phyloP scores from a whole-genome alignment of 1,140 invertebrate species.

The Pseudomyrmex flavicornis region DNA sequence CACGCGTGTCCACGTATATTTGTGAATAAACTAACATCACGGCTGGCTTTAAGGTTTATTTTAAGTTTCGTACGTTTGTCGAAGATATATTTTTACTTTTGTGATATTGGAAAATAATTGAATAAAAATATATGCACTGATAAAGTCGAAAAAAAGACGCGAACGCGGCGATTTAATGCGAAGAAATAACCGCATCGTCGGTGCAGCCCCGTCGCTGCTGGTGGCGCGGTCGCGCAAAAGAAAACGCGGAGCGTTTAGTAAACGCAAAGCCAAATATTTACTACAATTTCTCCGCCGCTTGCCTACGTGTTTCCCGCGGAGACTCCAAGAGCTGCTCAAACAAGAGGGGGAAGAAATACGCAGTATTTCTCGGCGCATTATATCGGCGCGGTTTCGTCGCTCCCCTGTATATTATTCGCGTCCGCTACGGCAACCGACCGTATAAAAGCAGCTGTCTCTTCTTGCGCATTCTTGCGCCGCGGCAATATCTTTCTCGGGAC shows the following conservation, averaged over 20 bases:
- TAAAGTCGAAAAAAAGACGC: not conserved
- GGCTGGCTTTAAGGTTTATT: too few species aligned
- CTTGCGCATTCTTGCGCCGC: slow-evolving; percentile 39
- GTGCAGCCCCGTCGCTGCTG: not conserved
- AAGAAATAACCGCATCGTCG: slow-evolving; percentile 6
- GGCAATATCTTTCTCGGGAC: slow-evolving; percentile 51
- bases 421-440: slow-evolving; percentile 31
- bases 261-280: slow-evolving; percentile 56
- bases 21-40: too few species aligned
- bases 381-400: slow-evolving; percentile 48
- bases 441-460: slow-evolving; percentile 57
- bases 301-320: slow-evolving; percentile 34
- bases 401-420: slow-evolving; percentile 49
- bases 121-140: not conserved
- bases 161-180: not conserved
- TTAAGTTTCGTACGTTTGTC: too few species aligned
- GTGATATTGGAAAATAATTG: not conserved
- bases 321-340: slow-evolving; percentile 22
- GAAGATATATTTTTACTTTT: too few species aligned
- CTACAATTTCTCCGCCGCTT: slow-evolving; percentile 37
- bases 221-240: not conserved
- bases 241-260: slow-evolving; percentile 32
- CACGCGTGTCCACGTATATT: too few species aligned
- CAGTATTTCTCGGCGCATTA: slow-evolving; percentile 45
- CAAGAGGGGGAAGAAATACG: not conserved